Evolutionary conservation across 64 coral and sea anemone species (phyloP), one percentile per base, ranked within the genome.

Genomic region (Acropora tenuis): DNA sequence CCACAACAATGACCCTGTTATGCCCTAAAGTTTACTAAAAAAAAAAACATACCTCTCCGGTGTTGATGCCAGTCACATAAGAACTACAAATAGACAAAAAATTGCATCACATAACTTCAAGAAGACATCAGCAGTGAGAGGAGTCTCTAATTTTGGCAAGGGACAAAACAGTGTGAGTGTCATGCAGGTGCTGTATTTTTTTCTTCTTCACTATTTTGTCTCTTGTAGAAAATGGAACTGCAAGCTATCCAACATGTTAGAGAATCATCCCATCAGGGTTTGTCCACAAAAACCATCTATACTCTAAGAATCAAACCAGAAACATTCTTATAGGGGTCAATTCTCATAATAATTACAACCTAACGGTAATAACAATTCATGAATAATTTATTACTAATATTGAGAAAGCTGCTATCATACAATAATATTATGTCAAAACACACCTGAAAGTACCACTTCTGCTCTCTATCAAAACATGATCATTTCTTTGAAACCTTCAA

Each of bases 21-120:
- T 17, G 50, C 17, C 5, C 48, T 11, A 48, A 76, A 50, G 49
- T 6, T 53, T 9, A 69, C 17, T 58, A 78, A 78, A 0, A 43
- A 74, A 8, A 60, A 30, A 18, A 43, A 42, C 6, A 83, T 86
- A 99, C 97, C 89, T 99, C 97, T 63, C 97, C 97, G 41, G 97
- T 99, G 86, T 99, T 99, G 50, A 99, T 99, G 88, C 97, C 97
- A 76, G 94, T 99, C 19, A 96, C 92, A 73, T 93, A 52, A 48
- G 97, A 94, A 93, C 97, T 99, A 40, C 30, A 89, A 63, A 82
- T 44, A 63, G 16, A 12, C 1, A 76, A 65, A 75, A 48, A 83
- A 49, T 5, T 68, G 76, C 78, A 78, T 46, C 41, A 10, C 20
- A 59, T n/a, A 30, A 30, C 30, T 30, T 30, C 30, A 30, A 30